Evolutionary conservation across 2,888 invertebrate species (phyloP), one percentile per base, ranked within the genome.

Genomic region (Anarsia innoxiella): DNA sequence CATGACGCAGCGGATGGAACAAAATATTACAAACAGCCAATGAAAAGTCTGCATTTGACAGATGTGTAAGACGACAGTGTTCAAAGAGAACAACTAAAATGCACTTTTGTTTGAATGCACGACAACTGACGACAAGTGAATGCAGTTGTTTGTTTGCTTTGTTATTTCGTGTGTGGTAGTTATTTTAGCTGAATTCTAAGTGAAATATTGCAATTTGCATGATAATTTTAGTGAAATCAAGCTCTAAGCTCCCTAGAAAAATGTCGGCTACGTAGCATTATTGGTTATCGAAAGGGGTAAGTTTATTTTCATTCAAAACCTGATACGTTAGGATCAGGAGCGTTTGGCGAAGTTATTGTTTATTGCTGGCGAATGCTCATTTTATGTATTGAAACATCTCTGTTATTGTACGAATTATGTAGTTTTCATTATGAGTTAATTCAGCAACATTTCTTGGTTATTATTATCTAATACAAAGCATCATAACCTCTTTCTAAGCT

Each of bases 241-340:
- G 10, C 31, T 12, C 26, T 23, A 31, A 13, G 16, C 12, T 38
- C 11, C 23, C 16, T 31, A 30, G 31, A 12, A 42, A 41, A 29
- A 44, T 48, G 45, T 25, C 31, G 14, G 39, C 41, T 39, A 36
- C 39, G 13, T 45, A 42, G 39, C 31, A 28, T 32, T 10, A 30
- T 23, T 5, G 6, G 13, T 9, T 23, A 30, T 32, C 28, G 27
- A 36, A 41, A 39, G 47, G 44, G 51, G 54, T 54, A 51, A 48
- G 54, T 49, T 16, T 8, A 23, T 45, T 34, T 39, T 40, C 25
- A 31, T 40, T 44, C 28, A 30, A 41, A 48, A 50, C 45, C 45
- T 51, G 39, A n/a, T n/a, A n/a, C n/a, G n/a, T n/a, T n/a, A n/a
- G n/a, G n/a, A n/a, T n/a, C 8, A 34, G 29, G 23, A 31, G 35